Base-by-base conservation (phyloP, 2,113 vertebrate species). In the Crotalus helleri region DNA sequence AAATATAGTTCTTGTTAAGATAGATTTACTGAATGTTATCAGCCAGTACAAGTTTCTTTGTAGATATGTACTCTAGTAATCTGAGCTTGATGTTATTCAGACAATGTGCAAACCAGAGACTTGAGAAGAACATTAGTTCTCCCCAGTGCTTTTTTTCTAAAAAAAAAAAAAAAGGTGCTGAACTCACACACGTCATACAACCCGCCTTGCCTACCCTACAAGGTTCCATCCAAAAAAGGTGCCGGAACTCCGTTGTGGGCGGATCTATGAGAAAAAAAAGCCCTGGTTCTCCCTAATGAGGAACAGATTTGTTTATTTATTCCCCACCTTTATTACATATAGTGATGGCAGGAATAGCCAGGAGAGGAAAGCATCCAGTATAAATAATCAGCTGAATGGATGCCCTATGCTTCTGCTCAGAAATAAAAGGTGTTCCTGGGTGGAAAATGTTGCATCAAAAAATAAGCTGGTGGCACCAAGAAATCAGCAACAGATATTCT, bases 1-100 rank as follows among this genome's bases (percentile, higher is more conserved):
- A 96, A 96, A 96, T 93, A 93, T 93, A 95, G 86, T 85, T 95
- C 89, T 85, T 85, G 85, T 95, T 46, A 94, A 94, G 89, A 33
- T 88, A 86, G 46, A 49, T 95, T 95, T 94, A 93, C 3, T 39
- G 94, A 91, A 90, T 54, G 15, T 91, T 91, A 91, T 89, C 94
- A 94, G 94, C 92, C 59, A 88, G 24, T 85, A 86, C 89, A 87
- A 94, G 92, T 90, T 29, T 49, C 44, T 54, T 94, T 53, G 91
- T 86, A 92, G 0, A 0, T 89, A 94, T 87, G 64, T 1, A 13
- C 39, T 74, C 51, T 5, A 1, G 51, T 91, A 93, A 94, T 85
- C 93, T 90, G 87, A 92, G 69, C 23, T 90, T 94, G 57, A 92
- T 5, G 13, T 29, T 93, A 88, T 46, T 94, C 12, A 29, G 93